Percentiles rank a stretch among this genome's conserved stretches.
These are phyloP conservation scores for Hydractinia echinata DNA, from an alignment of 30 jellyfish, hydroid and myxozoan genomes.

Conservation along the genomic window DNA sequence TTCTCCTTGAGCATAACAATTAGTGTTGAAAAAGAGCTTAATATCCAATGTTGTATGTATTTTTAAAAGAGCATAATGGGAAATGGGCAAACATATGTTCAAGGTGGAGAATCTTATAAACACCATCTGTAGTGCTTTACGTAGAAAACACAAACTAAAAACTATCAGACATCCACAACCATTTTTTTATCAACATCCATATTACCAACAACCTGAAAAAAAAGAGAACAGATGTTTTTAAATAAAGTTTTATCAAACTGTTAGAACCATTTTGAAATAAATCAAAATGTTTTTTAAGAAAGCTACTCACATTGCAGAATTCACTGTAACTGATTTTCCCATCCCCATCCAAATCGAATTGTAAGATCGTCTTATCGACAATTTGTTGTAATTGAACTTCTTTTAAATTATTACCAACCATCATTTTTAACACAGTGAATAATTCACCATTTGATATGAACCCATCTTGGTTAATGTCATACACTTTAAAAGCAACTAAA, in stretches of 20 bases:
- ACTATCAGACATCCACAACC: constrained; percentile 82
- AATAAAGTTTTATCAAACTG: background rate
- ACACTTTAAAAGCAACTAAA: constrained; percentile 87
- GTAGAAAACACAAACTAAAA: too few relatives aligned
- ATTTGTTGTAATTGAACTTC: constrained; percentile 95
- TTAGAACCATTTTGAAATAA: background rate
- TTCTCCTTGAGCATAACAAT: too few relatives aligned
- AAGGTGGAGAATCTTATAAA: too few relatives aligned
- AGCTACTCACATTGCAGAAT: constrained; percentile 71
- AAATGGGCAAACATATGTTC: too few relatives aligned
- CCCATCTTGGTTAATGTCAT: constrained; percentile 94
- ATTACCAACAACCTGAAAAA: constrained; percentile 76
- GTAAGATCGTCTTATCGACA: constrained; percentile 91
- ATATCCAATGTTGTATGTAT: too few relatives aligned
- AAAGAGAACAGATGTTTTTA: background rate
- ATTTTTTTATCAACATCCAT: constrained; percentile 96
- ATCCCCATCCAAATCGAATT: constrained; percentile 91
- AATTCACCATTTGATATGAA: constrained; percentile 91
- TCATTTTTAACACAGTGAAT: constrained; percentile 80
- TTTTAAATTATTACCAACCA: constrained; percentile 94
- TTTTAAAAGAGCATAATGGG: too few relatives aligned
- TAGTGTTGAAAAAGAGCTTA: too few relatives aligned
- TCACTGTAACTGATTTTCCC: constrained; percentile 91
- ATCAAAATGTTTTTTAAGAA: background rate
- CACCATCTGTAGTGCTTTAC: too few relatives aligned